phyloP scores from a whole-genome alignment of 1,140 invertebrate species.

The Lepidotrigona ventralis region DNA sequence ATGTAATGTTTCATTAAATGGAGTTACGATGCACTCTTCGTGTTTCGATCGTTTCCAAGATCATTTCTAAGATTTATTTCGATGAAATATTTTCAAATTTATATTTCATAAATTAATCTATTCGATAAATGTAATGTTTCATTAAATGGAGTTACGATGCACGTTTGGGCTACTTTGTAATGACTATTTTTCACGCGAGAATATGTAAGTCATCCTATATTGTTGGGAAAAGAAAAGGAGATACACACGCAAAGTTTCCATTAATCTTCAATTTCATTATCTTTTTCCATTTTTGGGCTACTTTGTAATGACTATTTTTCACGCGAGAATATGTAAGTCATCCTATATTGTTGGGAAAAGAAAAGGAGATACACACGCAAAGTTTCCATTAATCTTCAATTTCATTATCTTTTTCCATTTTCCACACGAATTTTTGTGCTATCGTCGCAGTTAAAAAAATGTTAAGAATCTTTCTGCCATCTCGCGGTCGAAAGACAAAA shows the following conservation, averaged over 20 bases:
- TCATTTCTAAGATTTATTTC: too few species aligned
- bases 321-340: background rate
- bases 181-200: background rate
- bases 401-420: background rate
- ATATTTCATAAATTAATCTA: background rate
- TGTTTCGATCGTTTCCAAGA: too few species aligned
- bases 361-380: background rate
- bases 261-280: background rate
- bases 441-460: background rate
- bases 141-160: constrained; percentile 14
- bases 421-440: background rate
- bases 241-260: background rate
- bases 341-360: background rate
- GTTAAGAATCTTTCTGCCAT: constrained; percentile 3
- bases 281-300: background rate
- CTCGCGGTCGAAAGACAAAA: constrained; percentile 1
- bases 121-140: background rate
- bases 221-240: background rate
- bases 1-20: constrained; percentile 6
- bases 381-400: background rate
- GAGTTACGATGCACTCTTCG: background rate
- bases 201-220: background rate
- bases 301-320: background rate
- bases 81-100: background rate
- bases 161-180: background rate